Evolutionary conservation across 2,113 vertebrate species (phyloP), one percentile per base, ranked within the genome.

Genomic region (Microtus oregoni): DNA sequence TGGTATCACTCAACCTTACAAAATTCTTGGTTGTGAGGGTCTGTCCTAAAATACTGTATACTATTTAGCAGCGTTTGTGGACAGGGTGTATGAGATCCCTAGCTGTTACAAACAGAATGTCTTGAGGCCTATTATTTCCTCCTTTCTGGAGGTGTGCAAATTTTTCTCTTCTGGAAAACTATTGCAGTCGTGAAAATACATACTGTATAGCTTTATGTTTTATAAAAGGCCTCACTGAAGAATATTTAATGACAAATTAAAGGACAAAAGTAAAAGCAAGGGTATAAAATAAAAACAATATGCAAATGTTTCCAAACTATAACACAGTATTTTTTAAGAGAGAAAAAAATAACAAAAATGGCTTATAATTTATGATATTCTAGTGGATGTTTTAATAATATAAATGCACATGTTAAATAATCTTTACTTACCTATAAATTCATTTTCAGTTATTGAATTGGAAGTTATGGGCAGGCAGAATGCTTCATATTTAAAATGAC

Each of bases 291-390:
- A 78, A 93, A 95, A 82, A 67, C 61, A 86, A 11, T 32, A 52
- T 47, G 52, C 72, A 92, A 92, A 83, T 81, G 3, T 61, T 96
- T 94, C 32, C 70, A 85, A 89, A 92, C 92, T 89, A 85, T 78
- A 35, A 89, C 28, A 96, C 7, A 50, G 58, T 35, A 15, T 32
- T 90, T 83, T 72, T 73, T 75, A 90, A 30, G 38, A 86, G 87
- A 94, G 30, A 78, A 9, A 78, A 89, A 86, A 92, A 81, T 8
- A n/a, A 97, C 72, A 78, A 83, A n/a, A 96, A 72, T 13, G 38
- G 96, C 79, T 93, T 86, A 91, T 38, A 94, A 95, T 87, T 90
- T 90, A 94, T 78, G 83, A 76, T 79, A 35, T 86, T 30, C 94
- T 91, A 63, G 52, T 77, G 22, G 30, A 95, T 82, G 22, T 32